phyloP scores from a whole-genome alignment of 1,140 invertebrate genomes.

The Fragariocoptes setiger region DNA sequence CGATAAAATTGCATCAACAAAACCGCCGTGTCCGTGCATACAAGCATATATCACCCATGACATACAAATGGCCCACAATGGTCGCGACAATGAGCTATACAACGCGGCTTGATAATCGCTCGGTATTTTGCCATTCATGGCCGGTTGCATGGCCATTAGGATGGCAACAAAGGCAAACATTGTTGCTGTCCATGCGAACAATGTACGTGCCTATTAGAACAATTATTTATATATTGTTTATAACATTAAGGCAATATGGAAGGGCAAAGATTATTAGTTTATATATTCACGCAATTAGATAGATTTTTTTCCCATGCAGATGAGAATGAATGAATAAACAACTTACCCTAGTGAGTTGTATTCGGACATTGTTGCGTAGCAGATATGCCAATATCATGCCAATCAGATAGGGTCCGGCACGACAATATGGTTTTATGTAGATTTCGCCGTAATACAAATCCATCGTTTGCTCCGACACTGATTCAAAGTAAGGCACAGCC shows the following conservation, averaged over 20 bases:
- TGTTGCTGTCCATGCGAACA: slow-evolving; percentile 9
- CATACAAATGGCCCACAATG: slow-evolving; percentile 42
- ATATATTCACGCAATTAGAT: neutral
- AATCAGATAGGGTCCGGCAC: slow-evolving; percentile 21
- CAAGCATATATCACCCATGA: slow-evolving; percentile 63
- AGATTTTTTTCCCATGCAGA: neutral
- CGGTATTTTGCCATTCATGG: slow-evolving; percentile 12
- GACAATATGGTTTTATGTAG: slow-evolving; percentile 33
- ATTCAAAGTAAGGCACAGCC: slow-evolving; percentile 12
- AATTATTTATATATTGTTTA: too few relatives aligned
- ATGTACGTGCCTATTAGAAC: slow-evolving; percentile 1
- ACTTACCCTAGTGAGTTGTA: slow-evolving; percentile 8
- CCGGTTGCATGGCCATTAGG: slow-evolving; percentile 12
- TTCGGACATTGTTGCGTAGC: slow-evolving; percentile 12
- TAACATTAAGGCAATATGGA: too few relatives aligned
- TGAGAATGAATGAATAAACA: neutral
- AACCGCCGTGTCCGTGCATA: slow-evolving; percentile 28
- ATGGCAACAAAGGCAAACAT: slow-evolving; percentile 4
- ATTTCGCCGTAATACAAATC: slow-evolving; percentile 53
- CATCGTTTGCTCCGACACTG: neutral
- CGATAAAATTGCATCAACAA: slow-evolving; percentile 18
- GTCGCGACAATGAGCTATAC: slow-evolving; percentile 49
- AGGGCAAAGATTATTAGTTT: too few relatives aligned
- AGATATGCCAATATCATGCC: slow-evolving; percentile 20
- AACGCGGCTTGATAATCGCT: slow-evolving; percentile 22